These are phyloP conservation scores for Otocyon megalotis DNA, from an alignment of 2,113 vertebrate genomes.

Conservation along the genomic window DNA sequence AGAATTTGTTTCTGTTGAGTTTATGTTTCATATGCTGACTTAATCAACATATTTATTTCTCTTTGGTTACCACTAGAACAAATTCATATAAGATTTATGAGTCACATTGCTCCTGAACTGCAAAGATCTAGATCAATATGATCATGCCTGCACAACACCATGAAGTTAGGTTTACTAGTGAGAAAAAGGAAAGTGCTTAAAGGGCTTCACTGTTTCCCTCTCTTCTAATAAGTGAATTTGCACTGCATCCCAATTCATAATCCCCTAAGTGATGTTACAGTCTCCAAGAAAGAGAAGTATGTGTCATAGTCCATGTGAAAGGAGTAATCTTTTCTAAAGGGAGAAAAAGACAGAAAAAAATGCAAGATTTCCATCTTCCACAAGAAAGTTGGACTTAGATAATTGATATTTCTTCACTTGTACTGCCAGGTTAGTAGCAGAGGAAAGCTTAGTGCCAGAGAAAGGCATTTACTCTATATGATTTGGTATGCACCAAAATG, in stretches of 20 bases:
- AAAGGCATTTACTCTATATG: not conserved
- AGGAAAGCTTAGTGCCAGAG: not conserved
- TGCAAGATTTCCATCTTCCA: not conserved
- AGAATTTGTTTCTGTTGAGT: not conserved
- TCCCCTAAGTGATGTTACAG: not conserved
- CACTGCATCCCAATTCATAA: not conserved
- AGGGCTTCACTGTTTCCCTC: not conserved
- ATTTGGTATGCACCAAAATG: not conserved
- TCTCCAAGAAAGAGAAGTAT: not conserved
- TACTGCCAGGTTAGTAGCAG: not conserved
- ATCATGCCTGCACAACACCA: conserved; percentile 52
- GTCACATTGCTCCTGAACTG: conserved; percentile 31
- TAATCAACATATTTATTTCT: not conserved
- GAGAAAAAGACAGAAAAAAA: not conserved
- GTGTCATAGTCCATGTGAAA: not conserved
- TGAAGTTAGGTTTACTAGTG: conserved; percentile 68
- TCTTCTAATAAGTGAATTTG: not conserved
- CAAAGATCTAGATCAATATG: conserved; percentile 66
- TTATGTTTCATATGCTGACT: not conserved
- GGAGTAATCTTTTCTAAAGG: not conserved
- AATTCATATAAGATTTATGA: not conserved
- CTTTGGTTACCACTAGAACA: not conserved
- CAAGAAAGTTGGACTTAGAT: not conserved
- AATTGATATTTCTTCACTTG: not conserved
- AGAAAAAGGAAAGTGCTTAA: conserved; percentile 69